A percentile compares a stretch with the other conserved stretches of the same genome.
These are phyloP conservation scores for Catagonus wagneri DNA, from an alignment of 2,113 vertebrate species.

Conservation along the genomic window DNA sequence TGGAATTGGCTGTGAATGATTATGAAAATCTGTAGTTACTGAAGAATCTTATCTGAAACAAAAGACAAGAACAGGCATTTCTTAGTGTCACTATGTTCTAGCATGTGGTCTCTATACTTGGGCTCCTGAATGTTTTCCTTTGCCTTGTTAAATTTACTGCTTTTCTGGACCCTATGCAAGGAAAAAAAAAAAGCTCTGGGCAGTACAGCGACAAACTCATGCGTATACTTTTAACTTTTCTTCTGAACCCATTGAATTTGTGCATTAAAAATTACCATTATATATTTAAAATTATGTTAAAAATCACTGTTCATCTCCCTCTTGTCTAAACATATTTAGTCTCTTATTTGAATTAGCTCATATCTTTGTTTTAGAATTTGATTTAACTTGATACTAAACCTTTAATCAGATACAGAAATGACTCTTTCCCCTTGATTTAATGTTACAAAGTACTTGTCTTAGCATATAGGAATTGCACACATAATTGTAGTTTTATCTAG, in stretches of 20 bases:
- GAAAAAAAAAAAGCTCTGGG: conserved; percentile 59
- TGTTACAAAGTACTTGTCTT: conserved; percentile 4
- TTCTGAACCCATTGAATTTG: conserved; percentile 39
- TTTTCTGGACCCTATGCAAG: conserved; percentile 55
- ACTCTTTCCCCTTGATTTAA: conserved; percentile 20
- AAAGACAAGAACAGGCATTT: conserved; percentile 59
- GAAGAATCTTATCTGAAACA: conserved; percentile 14
- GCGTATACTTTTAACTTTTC: conserved; percentile 2
- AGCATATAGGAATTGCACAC: background rate
- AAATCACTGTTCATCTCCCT: background rate
- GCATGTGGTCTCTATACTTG: conserved; percentile 53
- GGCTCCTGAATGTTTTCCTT: conserved; percentile 45
- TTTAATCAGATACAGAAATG: conserved; percentile 45
- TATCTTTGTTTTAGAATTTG: conserved; percentile 47
- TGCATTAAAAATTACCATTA: conserved; percentile 25
- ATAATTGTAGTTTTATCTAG: conserved; percentile 29
- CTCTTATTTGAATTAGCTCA: conserved; percentile 54
- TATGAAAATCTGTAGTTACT: conserved; percentile 48
- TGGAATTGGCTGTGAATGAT: conserved; percentile 48
- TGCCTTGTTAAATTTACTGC: conserved; percentile 68
- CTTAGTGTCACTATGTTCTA: background rate
- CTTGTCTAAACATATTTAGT: conserved; percentile 13
- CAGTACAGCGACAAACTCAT: conserved; percentile 49
- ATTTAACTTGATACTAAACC: conserved; percentile 33
- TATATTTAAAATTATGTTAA: background rate